Conservation (phyloP, 2,888 invertebrate species). For the Lasioglossum figueresi region DNA sequence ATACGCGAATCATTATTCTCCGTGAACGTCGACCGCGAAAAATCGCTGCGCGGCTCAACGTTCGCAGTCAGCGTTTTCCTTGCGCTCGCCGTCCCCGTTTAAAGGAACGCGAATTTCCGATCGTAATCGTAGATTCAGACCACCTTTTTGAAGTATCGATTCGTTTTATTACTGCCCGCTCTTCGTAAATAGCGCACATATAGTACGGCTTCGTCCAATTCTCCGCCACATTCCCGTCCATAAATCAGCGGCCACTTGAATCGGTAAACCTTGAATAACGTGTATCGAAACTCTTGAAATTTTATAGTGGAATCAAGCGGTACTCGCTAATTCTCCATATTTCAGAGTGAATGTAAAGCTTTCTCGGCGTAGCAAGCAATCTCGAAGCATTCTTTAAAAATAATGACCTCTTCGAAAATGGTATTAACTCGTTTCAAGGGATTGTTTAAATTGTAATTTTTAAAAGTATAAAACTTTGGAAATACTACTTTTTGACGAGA, state of each 20-base stretch:
- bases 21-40: conserved; percentile 29
- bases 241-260: neutral
- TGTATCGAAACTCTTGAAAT: neutral
- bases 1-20: conserved; percentile 50
- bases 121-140: neutral
- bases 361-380: neutral
- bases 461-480: too few species aligned
- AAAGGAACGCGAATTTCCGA: neutral
- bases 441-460: too few species aligned
- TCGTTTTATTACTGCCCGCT: conserved; percentile 10
- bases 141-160: neutral
- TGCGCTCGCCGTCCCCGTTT: neutral
- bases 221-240: neutral
- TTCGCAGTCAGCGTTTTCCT: neutral
- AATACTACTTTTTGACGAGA: too few species aligned
- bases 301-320: neutral
- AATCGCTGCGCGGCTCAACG: neutral
- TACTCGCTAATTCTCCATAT: neutral
- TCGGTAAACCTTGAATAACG: neutral
- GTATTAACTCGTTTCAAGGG: too few species aligned
- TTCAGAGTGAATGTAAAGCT: neutral
- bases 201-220: neutral
- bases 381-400: neutral
- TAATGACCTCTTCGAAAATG: too few species aligned
- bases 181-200: neutral